Conservation (phyloP, 2,113 vertebrate species). For the Poeciliopsis prolifica region DNA sequence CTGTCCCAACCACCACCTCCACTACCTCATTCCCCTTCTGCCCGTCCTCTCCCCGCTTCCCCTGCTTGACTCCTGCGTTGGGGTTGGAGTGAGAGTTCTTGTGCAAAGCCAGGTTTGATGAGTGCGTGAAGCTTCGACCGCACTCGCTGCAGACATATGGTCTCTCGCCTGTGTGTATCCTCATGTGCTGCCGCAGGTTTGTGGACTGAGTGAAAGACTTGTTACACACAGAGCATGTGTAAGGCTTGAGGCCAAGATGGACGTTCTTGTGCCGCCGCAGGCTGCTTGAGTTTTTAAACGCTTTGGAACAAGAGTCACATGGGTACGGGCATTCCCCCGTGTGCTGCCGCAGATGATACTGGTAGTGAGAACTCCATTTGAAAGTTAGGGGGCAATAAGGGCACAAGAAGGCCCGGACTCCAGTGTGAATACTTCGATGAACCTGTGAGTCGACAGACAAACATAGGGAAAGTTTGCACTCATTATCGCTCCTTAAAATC, state of each 20-base stretch:
- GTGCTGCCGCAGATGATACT: slow-evolving; percentile 94
- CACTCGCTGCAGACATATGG: slow-evolving; percentile 76
- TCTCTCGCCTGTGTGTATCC: slow-evolving; percentile 88
- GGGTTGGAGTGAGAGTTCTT: slow-evolving; percentile 78
- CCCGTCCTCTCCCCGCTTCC: slow-evolving; percentile 47
- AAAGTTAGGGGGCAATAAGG: slow-evolving; percentile 90
- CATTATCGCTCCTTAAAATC: not conserved
- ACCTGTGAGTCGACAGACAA: slow-evolving; percentile 61
- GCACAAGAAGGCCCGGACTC: slow-evolving; percentile 88
- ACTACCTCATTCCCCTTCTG: slow-evolving; percentile 46
- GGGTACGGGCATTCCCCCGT: slow-evolving; percentile 91
- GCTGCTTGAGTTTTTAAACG: slow-evolving; percentile 94
- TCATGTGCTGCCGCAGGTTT: slow-evolving; percentile 90
- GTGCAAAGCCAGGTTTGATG: slow-evolving; percentile 86
- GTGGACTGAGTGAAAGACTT: slow-evolving; percentile 93
- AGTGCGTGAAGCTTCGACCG: slow-evolving; percentile 89
- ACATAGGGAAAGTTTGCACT: not conserved
- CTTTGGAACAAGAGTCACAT: slow-evolving; percentile 89
- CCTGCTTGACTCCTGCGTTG: slow-evolving; percentile 56
- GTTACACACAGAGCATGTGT: slow-evolving; percentile 84
- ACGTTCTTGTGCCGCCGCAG: slow-evolving; percentile 90
- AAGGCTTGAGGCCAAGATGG: slow-evolving; percentile 90
- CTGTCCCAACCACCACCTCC: slow-evolving; percentile 68
- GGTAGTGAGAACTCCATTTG: slow-evolving; percentile 96
- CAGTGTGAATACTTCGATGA: slow-evolving; percentile 88